These are phyloP conservation scores for Volucella inflata DNA, from an alignment of 2,888 invertebrate species.

Conservation along the genomic window DNA sequence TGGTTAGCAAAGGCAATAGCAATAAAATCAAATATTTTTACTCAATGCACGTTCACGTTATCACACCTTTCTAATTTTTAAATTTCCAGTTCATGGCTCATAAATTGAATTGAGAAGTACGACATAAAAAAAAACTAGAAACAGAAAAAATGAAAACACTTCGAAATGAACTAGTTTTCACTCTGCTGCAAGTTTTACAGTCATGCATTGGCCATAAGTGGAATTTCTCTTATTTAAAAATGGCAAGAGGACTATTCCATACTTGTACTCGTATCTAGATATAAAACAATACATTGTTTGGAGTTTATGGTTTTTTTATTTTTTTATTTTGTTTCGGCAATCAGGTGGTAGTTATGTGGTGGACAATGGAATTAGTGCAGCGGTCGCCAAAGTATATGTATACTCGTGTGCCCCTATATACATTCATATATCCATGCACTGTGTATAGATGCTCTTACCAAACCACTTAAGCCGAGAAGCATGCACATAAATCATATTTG, in stretches of 20 bases:
- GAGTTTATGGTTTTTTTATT: not conserved
- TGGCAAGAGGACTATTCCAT: not conserved
- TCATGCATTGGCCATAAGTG: not conserved
- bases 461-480: slow-evolving; percentile 41
- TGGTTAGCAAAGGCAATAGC: too few species aligned
- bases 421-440: not conserved
- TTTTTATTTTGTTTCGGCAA: slow-evolving; percentile 17
- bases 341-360: slow-evolving; percentile 20
- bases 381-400: not conserved
- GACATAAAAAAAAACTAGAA: too few species aligned
- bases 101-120: too few species aligned
- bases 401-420: not conserved
- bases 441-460: slow-evolving; percentile 5
- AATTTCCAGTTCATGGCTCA: too few species aligned
- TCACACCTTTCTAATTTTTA: too few species aligned
- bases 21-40: too few species aligned
- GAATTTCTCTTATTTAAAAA: not conserved
- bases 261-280: not conserved
- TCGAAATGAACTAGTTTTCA: too few species aligned
- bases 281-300: slow-evolving; percentile 26
- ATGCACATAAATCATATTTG: slow-evolving; percentile 60
- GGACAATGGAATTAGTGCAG: slow-evolving; percentile 36
- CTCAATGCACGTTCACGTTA: too few species aligned
- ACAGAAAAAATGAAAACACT: too few species aligned
- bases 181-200: not conserved